These are phyloP conservation scores for Cremastinae sp. DNA, from an alignment of 2,888 invertebrate species.

Conservation along the genomic window DNA sequence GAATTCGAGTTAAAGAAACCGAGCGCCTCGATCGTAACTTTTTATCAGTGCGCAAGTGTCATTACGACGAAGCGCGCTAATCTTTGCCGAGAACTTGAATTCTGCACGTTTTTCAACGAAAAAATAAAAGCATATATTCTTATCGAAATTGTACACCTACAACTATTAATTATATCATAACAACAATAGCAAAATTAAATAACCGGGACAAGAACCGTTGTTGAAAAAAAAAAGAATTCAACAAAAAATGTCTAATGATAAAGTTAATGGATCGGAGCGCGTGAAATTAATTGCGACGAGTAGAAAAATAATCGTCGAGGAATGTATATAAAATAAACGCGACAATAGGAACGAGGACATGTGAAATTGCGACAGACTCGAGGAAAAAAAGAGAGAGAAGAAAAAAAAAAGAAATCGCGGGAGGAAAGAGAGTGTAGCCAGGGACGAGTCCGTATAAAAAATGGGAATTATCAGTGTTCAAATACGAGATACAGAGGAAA, in stretches of 20 bases:
- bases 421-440: not conserved
- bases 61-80: not conserved
- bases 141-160: too few relatives aligned
- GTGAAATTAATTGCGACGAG: too few relatives aligned
- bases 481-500: slow-evolving; percentile 21
- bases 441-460: not conserved
- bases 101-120: not conserved
- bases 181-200: too few relatives aligned
- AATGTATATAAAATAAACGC: not conserved
- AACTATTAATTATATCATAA: too few relatives aligned
- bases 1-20: slow-evolving; percentile 1
- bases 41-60: not conserved
- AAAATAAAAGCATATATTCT: too few relatives aligned
- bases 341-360: slow-evolving; percentile 48
- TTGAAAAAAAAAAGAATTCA: too few relatives aligned
- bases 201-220: too few relatives aligned
- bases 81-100: slow-evolving; percentile 10
- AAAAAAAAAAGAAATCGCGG: slow-evolving; percentile 6
- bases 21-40: not conserved
- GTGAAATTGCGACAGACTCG: slow-evolving; percentile 32
- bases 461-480: slow-evolving; percentile 32
- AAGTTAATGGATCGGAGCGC: too few relatives aligned
- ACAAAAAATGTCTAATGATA: too few relatives aligned
- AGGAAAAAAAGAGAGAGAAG: slow-evolving; percentile 10
- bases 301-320: too few relatives aligned